Percentiles rank a stretch among this genome's conserved stretches.
phyloP scores from a whole-genome alignment of 2,113 vertebrate species.

The Channa maculata region DNA sequence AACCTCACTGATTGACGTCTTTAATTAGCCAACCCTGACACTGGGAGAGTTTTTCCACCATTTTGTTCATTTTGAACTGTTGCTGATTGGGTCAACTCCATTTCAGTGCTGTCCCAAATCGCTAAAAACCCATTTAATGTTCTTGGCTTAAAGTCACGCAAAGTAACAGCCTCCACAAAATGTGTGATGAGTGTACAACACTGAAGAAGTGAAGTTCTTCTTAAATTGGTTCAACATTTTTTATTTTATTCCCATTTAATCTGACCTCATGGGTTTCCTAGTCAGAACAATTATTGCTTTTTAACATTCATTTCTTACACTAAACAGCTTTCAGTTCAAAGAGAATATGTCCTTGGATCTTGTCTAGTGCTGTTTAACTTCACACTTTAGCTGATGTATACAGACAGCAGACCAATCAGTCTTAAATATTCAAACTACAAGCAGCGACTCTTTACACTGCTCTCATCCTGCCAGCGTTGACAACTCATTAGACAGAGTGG shows the following conservation, averaged over 20 bases:
- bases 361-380: not conserved
- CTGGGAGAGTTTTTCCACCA: constrained; percentile 35
- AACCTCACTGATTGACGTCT: constrained; percentile 74
- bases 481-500: constrained; percentile 77
- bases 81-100: constrained; percentile 77
- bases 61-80: constrained; percentile 68
- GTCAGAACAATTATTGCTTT: constrained; percentile 32
- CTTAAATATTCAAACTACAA: constrained; percentile 49
- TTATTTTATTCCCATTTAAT: constrained; percentile 32
- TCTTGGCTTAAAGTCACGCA: constrained; percentile 65
- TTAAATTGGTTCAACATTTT: constrained; percentile 48
- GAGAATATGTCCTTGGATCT: constrained; percentile 26
- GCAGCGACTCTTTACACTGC: constrained; percentile 44
- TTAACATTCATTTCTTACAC: constrained; percentile 34
- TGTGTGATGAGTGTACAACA: constrained; percentile 21
- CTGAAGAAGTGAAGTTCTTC: constrained; percentile 7
- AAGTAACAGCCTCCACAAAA: constrained; percentile 60
- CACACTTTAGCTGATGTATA: constrained; percentile 4
- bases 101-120: constrained; percentile 73
- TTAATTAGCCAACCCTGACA: constrained; percentile 77
- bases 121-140: constrained; percentile 69
- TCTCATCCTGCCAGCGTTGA: constrained; percentile 66
- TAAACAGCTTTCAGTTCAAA: constrained; percentile 40
- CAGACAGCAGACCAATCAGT: constrained; percentile 23
- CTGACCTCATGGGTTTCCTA: constrained; percentile 35